phyloP scores from a whole-genome alignment of 2,888 invertebrate species.

The Resseliella maxima region DNA sequence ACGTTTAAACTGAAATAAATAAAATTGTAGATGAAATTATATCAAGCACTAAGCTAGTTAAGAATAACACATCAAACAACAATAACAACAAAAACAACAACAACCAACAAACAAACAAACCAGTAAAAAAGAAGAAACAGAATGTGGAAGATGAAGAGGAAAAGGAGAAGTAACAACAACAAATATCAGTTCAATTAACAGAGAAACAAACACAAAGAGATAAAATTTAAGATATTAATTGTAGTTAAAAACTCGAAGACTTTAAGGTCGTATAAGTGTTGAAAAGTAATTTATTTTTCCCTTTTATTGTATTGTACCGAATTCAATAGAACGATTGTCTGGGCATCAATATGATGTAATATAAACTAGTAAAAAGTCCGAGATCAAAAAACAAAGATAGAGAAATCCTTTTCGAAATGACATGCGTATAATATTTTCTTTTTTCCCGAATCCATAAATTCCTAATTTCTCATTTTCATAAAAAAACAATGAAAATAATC shows the following conservation, averaged over 20 bases:
- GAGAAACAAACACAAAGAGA: constrained; percentile 24
- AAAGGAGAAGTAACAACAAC: too few species aligned
- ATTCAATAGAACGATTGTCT: neutral
- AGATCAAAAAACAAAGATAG: too few species aligned
- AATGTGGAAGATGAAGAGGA: too few species aligned
- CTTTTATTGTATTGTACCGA: constrained; percentile 14
- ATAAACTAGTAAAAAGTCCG: too few species aligned
- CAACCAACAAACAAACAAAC: neutral
- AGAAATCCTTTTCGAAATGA: too few species aligned
- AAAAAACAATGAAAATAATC: too few species aligned
- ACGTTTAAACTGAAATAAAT: constrained; percentile 28
- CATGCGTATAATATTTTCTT: too few species aligned
- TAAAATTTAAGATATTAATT: constrained; percentile 22
- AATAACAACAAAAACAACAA: neutral
- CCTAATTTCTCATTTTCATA: too few species aligned
- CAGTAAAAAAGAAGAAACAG: too few species aligned
- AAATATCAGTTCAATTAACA: too few species aligned
- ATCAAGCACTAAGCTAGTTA: constrained; percentile 13
- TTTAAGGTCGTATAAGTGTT: constrained; percentile 33
- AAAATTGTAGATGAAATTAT: constrained; percentile 24
- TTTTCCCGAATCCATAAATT: too few species aligned
- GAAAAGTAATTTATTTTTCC: constrained; percentile 16
- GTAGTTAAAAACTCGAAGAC: constrained; percentile 4
- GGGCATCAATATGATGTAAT: neutral
- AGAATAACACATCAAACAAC: neutral